A percentile compares a stretch with the other conserved stretches of the same genome.
These are phyloP conservation scores for Caradrina kadenii DNA, from an alignment of 2,888 invertebrate species.

Conservation along the genomic window DNA sequence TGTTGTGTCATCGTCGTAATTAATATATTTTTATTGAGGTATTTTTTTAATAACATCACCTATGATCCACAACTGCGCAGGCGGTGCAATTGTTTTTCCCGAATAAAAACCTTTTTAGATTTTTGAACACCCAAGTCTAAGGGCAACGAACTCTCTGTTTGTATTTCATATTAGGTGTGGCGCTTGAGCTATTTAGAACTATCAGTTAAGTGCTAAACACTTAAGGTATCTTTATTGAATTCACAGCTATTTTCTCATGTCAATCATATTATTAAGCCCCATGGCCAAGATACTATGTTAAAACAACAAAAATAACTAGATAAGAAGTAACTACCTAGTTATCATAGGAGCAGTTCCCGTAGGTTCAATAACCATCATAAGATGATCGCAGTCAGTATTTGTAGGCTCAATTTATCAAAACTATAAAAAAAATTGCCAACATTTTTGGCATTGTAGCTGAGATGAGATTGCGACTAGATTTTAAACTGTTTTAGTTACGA, in stretches of 20 bases:
- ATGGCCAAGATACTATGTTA: neutral
- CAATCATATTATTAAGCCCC: conserved; percentile 26
- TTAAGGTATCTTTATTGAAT: conserved; percentile 9
- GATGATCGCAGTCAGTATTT: too few relatives aligned
- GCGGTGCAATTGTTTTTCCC: neutral
- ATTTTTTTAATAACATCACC: conserved; percentile 3
- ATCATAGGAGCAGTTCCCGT: too few relatives aligned
- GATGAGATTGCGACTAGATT: too few relatives aligned
- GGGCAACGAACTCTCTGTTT: neutral
- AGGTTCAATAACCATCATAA: too few relatives aligned
- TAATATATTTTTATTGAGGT: conserved; percentile 10
- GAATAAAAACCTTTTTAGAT: neutral
- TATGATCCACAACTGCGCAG: conserved; percentile 7
- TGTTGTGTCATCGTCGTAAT: conserved; percentile 37
- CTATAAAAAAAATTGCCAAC: too few relatives aligned
- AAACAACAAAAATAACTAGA: too few relatives aligned
- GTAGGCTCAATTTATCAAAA: too few relatives aligned
- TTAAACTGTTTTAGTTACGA: too few relatives aligned
- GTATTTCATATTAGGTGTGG: neutral
- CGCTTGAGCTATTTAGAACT: conserved; percentile 15
- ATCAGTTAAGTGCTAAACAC: conserved; percentile 20
- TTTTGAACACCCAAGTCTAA: neutral
- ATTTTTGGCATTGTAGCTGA: too few relatives aligned
- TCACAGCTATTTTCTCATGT: conserved; percentile 34
- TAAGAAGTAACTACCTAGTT: too few relatives aligned